phyloP scores from a whole-genome alignment of 1,140 invertebrate species.

The Sogatella furcifera region DNA sequence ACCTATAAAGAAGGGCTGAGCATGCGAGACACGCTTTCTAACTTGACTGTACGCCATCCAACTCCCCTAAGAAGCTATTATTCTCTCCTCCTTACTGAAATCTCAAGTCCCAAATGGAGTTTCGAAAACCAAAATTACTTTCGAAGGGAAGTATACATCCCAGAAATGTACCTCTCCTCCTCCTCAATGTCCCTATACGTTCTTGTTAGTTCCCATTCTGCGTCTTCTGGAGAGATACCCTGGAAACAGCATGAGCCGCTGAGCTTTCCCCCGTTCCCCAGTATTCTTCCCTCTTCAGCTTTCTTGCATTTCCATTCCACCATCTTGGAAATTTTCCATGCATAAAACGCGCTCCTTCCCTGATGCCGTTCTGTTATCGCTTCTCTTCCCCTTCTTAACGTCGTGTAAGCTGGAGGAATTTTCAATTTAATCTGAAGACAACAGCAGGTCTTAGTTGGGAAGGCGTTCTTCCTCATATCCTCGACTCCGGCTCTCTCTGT shows the following conservation, averaged over 20 bases:
- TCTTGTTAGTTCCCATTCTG: not conserved
- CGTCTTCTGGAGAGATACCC: not conserved
- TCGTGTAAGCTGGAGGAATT: slow-evolving; percentile 12
- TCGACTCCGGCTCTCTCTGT: not conserved
- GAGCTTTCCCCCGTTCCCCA: not conserved
- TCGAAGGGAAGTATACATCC: slow-evolving; percentile 16
- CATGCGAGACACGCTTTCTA: not conserved
- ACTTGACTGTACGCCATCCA: slow-evolving; percentile 5
- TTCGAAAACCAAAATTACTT: slow-evolving; percentile 21
- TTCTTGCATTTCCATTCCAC: slow-evolving; percentile 9
- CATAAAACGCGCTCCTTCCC: not conserved
- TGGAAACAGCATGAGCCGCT: not conserved
- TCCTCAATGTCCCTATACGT: not conserved
- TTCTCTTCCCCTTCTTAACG: slow-evolving; percentile 1
- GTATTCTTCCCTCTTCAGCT: not conserved
- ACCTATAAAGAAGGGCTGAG: not conserved
- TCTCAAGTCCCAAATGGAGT: slow-evolving; percentile 19
- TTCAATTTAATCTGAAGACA: slow-evolving; percentile 9
- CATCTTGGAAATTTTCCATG: slow-evolving; percentile 11
- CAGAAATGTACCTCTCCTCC: not conserved
- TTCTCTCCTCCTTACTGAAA: slow-evolving; percentile 18
- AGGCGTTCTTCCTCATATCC: not conserved
- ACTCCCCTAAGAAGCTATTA: slow-evolving; percentile 13
- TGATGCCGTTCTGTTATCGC: not conserved
- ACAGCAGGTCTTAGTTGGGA: not conserved